Percentiles rank a stretch among this genome's conserved stretches.
Conservation (phyloP, 1,140 invertebrate species). For the Popillia japonica region DNA sequence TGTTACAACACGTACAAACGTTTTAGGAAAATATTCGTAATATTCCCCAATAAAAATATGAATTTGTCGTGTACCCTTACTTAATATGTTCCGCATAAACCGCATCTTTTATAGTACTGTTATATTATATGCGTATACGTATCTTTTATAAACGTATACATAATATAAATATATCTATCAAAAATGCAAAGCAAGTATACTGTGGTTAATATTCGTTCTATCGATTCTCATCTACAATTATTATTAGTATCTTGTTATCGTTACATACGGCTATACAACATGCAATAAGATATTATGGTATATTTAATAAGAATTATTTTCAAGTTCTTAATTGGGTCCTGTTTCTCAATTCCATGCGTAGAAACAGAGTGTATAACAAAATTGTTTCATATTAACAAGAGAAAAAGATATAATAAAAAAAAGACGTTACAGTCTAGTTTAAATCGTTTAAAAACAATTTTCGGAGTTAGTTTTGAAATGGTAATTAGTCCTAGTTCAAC, state of each 20-base stretch:
- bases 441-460: neutral
- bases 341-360: neutral
- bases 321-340: neutral
- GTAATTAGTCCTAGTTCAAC: conserved; percentile 3
- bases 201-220: conserved; percentile 23
- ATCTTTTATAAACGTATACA: neutral
- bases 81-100: too few relatives aligned
- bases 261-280: conserved; percentile 28
- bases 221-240: conserved; percentile 7
- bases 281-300: conserved; percentile 3
- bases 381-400: neutral
- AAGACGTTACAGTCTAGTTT: too few relatives aligned
- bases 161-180: conserved; percentile 24
- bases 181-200: conserved; percentile 28
- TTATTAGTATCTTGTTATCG: conserved; percentile 28
- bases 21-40: too few relatives aligned
- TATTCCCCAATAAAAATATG: neutral
- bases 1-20: too few relatives aligned
- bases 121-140: conserved; percentile 7
- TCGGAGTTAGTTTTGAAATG: conserved; percentile 11
- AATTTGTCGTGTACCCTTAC: too few relatives aligned
- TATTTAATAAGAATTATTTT: neutral
- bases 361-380: neutral
- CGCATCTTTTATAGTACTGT: too few relatives aligned
- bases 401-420: too few relatives aligned